phyloP scores from a whole-genome alignment of 2,888 invertebrate species.

The Acronicta leporina region DNA sequence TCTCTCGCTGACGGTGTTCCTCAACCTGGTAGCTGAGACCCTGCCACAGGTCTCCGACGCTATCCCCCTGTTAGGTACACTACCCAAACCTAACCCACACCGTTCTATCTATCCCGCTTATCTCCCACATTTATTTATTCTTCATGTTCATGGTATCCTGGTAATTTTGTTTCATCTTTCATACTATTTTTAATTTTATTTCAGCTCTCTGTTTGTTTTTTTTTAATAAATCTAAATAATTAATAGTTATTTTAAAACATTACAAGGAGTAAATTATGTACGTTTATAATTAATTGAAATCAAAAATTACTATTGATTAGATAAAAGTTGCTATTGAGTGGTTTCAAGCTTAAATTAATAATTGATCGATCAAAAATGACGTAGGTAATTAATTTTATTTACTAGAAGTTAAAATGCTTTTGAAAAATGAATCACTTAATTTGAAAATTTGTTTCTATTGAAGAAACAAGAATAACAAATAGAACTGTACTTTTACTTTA shows the following conservation, averaged over 20 bases:
- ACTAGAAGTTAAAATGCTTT: slow-evolving; percentile 47
- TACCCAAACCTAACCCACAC: slow-evolving; percentile 80
- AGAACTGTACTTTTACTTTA: slow-evolving; percentile 36
- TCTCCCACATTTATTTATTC: slow-evolving; percentile 70
- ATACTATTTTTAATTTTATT: slow-evolving; percentile 61
- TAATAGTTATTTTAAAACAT: slow-evolving; percentile 84
- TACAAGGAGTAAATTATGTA: slow-evolving; percentile 87
- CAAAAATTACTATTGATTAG: no score
- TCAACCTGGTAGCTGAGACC: slow-evolving; percentile 99
- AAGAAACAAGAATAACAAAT: slow-evolving; percentile 18
- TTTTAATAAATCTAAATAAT: slow-evolving; percentile 70
- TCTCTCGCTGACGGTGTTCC: slow-evolving; percentile 99
- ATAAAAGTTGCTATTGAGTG: slow-evolving; percentile 62
- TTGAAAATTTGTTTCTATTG: slow-evolving; percentile 15
- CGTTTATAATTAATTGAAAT: slow-evolving; percentile 56
- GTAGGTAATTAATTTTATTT: slow-evolving; percentile 26
- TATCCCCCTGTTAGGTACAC: slow-evolving; percentile 99
- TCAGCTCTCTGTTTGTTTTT: slow-evolving; percentile 63
- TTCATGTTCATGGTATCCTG: slow-evolving; percentile 66
- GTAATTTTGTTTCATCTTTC: slow-evolving; percentile 68
- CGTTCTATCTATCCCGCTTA: slow-evolving; percentile 75
- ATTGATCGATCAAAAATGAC: slow-evolving; percentile 28
- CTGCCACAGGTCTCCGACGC: slow-evolving; percentile 99
- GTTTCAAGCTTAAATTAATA: slow-evolving; percentile 58
- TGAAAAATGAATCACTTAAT: slow-evolving; percentile 23